Evolutionary conservation across 2,888 invertebrate genomes (phyloP), one percentile per base, ranked within the genome.

Genomic region (Gari tellinella): DNA sequence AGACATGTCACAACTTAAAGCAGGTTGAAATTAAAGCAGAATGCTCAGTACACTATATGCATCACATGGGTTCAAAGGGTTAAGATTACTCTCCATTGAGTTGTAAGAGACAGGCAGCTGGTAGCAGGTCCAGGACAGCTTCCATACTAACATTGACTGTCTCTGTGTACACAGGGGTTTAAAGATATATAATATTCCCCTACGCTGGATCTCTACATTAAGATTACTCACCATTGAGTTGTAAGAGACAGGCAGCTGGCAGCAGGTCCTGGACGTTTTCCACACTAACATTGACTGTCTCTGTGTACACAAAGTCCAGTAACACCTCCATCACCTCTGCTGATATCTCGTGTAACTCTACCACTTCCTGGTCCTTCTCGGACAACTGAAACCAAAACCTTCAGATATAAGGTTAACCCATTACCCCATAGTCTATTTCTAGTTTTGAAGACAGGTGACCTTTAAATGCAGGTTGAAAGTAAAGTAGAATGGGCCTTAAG

Each of bases 51-150:
- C n/a, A n/a, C n/a, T n/a, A n/a, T n/a, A n/a, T n/a, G n/a, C n/a
- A n/a, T n/a, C n/a, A n/a, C n/a, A n/a, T n/a, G n/a, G n/a, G n/a
- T n/a, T n/a, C n/a, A n/a, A n/a, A n/a, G n/a, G n/a, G n/a, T n/a
- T n/a, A n/a, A n/a, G n/a, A n/a, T n/a, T n/a, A 8, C 46, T 52
- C 72, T 90, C 90, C 91, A 66, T 88, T 90, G 5, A 91, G 86
- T 73, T 91, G 91, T 2, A 91, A 85, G 0, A 91, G 84, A 64
- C 90, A 91, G 15, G 91, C 91, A 41, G 91, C 91, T 14, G 91
- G 91, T n/a, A 91, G 84, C 4, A 91, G 81, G 52, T 91, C 91
- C 74, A 91, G 91, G n/a, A 91, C 91, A 83, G 91, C 91, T 55
- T 90, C 90, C 40, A 90, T 89, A 63, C 86, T 90, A 23, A 91